A percentile compares a stretch with the other conserved stretches of the same genome.
Conservation (phyloP, 2,888 invertebrate genomes). For the Lasioglossum oenotherae region DNA sequence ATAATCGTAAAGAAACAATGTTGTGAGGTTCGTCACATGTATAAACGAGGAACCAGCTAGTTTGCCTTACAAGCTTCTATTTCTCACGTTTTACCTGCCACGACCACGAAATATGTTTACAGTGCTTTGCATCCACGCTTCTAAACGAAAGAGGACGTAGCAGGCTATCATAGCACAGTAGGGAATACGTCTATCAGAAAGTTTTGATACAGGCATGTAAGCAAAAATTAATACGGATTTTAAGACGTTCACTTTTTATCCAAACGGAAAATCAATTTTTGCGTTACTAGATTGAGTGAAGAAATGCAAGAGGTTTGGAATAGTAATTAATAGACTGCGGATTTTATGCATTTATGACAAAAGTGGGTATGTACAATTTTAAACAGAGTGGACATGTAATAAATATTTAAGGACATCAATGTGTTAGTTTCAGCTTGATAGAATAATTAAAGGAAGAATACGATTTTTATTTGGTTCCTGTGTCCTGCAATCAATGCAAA, state of each 20-base stretch:
- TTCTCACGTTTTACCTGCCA: not conserved
- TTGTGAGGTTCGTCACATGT: slow-evolving; percentile 27
- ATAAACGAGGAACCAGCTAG: slow-evolving; percentile 19
- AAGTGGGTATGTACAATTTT: too few relatives aligned
- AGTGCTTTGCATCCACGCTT: not conserved
- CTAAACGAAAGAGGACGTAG: not conserved
- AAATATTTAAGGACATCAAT: too few relatives aligned
- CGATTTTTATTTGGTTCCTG: too few relatives aligned
- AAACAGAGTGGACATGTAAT: too few relatives aligned
- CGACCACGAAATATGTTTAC: not conserved
- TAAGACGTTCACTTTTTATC: too few relatives aligned
- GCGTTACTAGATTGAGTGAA: too few relatives aligned
- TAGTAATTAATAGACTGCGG: not conserved
- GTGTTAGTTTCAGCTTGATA: too few relatives aligned
- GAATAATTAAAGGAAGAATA: too few relatives aligned
- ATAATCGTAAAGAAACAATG: slow-evolving; percentile 59
- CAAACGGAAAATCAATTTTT: too few relatives aligned
- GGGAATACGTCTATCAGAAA: not conserved
- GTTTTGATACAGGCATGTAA: not conserved
- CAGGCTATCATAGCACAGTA: not conserved
- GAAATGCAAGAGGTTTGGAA: not conserved
- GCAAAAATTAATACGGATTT: not conserved
- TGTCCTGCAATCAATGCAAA: too few relatives aligned
- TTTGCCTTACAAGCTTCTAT: slow-evolving; percentile 15
- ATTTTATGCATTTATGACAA: too few relatives aligned